Conservation (phyloP, 2,888 invertebrate genomes). For the Phlogophora meticulosa region DNA sequence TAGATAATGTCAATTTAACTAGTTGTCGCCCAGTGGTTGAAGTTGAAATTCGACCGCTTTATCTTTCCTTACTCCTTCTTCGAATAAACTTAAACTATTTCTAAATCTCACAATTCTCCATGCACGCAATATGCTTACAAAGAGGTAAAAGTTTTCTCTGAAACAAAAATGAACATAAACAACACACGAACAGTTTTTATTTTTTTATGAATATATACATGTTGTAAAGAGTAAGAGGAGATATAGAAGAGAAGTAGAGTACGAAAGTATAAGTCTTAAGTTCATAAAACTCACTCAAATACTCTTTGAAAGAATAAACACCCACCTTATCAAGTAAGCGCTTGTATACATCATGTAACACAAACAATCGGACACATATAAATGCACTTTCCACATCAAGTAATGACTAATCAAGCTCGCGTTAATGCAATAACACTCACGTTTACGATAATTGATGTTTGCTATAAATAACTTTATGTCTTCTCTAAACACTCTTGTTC, state of each 20-base stretch:
- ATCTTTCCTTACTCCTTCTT: no score
- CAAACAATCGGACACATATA: conserved; percentile 1
- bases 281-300: neutral
- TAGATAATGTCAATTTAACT: neutral
- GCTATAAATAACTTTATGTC: conserved; percentile 35
- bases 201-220: no score
- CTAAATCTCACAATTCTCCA: no score
- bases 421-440: conserved; percentile 37
- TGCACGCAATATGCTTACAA: no score
- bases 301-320: neutral
- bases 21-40: no score
- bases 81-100: no score
- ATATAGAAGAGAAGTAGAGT: no score
- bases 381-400: conserved; percentile 30
- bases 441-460: conserved; percentile 44
- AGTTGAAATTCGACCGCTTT: no score
- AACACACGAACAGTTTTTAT: no score
- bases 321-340: neutral
- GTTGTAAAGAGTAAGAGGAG: no score
- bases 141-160: no score
- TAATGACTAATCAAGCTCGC: conserved; percentile 48
- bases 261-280: neutral
- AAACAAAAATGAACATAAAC: no score
- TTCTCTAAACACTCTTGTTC: conserved; percentile 35
- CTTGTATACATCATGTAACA: neutral